Conservation (phyloP, 2,888 invertebrate genomes). For the Augochlorella aurata region DNA sequence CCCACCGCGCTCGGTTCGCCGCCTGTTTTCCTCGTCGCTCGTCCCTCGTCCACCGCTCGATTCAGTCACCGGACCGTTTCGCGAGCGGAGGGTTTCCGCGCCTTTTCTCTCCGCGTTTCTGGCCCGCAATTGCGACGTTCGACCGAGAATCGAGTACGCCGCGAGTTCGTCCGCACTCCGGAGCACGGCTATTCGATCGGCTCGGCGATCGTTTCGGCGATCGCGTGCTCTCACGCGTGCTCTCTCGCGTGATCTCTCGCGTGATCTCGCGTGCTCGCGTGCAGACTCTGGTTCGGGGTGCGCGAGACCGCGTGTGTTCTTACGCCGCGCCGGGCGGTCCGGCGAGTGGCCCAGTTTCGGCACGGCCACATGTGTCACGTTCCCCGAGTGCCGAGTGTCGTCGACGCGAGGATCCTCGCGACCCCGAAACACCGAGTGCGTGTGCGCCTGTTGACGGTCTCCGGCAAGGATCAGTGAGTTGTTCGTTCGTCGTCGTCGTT, state of each 20-base stretch:
- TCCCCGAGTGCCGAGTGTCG: conserved; percentile 43
- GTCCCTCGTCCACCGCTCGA: conserved; percentile 73
- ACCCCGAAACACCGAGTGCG: conserved; percentile 3
- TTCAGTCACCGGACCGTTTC: conserved; percentile 81
- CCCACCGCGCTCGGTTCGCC: conserved; percentile 57
- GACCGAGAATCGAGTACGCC: neutral
- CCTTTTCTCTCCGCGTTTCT: conserved; percentile 64
- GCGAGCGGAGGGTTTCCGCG: conserved; percentile 75
- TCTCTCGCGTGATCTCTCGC: too few relatives aligned
- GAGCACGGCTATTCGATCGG: neutral
- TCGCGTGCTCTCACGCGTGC: neutral
- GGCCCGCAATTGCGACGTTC: conserved; percentile 2
- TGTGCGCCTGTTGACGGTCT: neutral
- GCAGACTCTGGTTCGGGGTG: neutral
- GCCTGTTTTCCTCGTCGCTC: conserved; percentile 61
- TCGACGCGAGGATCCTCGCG: conserved; percentile 17
- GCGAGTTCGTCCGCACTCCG: neutral
- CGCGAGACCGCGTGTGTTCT: conserved; percentile 18
- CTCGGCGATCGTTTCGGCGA: neutral
- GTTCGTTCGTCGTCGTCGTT: neutral
- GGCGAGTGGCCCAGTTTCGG: conserved; percentile 58
- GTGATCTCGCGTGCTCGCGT: neutral
- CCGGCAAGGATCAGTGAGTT: neutral
- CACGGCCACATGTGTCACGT: conserved; percentile 62
- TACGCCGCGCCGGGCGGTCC: neutral